Percentiles rank a stretch among this genome's conserved stretches.
phyloP scores from a whole-genome alignment of 2,888 invertebrate genomes.

The Harpalus rubripes region DNA sequence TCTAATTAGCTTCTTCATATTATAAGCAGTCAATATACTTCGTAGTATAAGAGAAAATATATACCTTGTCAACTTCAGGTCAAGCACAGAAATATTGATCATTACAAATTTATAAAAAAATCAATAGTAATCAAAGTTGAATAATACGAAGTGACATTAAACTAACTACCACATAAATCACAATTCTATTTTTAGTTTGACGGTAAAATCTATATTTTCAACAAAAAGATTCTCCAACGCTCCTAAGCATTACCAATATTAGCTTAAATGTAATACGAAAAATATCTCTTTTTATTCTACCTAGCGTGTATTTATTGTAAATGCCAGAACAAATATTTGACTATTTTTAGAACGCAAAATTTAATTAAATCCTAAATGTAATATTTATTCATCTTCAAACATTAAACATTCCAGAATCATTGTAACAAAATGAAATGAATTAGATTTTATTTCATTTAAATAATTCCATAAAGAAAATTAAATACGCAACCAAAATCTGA shows the following conservation, averaged over 20 bases:
- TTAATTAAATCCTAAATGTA: background rate
- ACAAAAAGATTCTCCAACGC: background rate
- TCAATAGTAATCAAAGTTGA: constrained; percentile 39
- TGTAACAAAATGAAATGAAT: constrained; percentile 24
- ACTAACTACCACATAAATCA: constrained; percentile 30
- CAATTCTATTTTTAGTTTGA: constrained; percentile 35
- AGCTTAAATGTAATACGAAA: background rate
- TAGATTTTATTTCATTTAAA: background rate
- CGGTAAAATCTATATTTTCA: constrained; percentile 29
- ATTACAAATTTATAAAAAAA: constrained; percentile 12
- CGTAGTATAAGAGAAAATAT: background rate
- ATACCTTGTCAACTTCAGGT: background rate
- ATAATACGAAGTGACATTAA: constrained; percentile 33
- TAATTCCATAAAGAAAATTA: background rate
- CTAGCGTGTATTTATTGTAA: background rate
- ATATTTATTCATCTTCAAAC: background rate
- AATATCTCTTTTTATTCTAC: background rate
- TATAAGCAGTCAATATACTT: background rate
- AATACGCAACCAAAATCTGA: background rate
- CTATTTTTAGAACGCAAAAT: background rate
- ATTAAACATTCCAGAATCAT: background rate
- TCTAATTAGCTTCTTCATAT: background rate
- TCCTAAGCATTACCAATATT: background rate
- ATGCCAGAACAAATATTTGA: background rate
- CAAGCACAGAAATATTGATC: constrained; percentile 40